phyloP scores from a whole-genome alignment of 2,113 vertebrate species.

The Stegastes partitus region DNA sequence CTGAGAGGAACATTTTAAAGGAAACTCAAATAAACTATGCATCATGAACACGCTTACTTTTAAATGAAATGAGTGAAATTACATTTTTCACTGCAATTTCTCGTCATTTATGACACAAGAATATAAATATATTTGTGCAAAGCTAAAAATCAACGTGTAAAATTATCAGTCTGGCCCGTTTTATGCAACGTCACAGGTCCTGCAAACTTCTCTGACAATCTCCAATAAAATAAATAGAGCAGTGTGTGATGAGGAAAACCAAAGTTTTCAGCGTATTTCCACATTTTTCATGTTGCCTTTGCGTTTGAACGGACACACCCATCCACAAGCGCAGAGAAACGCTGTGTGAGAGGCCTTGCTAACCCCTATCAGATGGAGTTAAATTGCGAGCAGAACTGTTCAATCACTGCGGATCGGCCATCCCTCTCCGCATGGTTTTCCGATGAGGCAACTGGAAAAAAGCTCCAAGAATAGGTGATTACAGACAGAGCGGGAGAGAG shows the following conservation, averaged over 20 bases:
- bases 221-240: background rate
- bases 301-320: conserved; percentile 24
- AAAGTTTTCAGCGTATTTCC: background rate
- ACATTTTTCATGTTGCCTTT: background rate
- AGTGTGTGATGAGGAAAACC: too few species aligned
- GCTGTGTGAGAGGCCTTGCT: conserved; percentile 48
- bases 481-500: conserved; percentile 67
- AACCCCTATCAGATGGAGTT: conserved; percentile 79
- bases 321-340: conserved; percentile 15
- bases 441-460: conserved; percentile 88
- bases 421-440: conserved; percentile 81
- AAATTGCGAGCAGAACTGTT: conserved; percentile 82
- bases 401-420: conserved; percentile 74
- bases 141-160: too few species aligned
- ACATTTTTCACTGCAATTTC: too few species aligned
- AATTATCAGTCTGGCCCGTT: background rate
- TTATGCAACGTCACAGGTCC: background rate
- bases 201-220: background rate
- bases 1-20: too few species aligned
- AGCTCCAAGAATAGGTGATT: conserved; percentile 87
- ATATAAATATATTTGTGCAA: too few species aligned
- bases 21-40: too few species aligned
- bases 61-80: too few species aligned
- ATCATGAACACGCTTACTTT: too few species aligned
- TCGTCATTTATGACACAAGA: too few species aligned